A percentile compares a stretch with the other conserved stretches of the same genome.
phyloP scores from a whole-genome alignment of 1,140 invertebrate genomes.

The Drosophila micromelanica region DNA sequence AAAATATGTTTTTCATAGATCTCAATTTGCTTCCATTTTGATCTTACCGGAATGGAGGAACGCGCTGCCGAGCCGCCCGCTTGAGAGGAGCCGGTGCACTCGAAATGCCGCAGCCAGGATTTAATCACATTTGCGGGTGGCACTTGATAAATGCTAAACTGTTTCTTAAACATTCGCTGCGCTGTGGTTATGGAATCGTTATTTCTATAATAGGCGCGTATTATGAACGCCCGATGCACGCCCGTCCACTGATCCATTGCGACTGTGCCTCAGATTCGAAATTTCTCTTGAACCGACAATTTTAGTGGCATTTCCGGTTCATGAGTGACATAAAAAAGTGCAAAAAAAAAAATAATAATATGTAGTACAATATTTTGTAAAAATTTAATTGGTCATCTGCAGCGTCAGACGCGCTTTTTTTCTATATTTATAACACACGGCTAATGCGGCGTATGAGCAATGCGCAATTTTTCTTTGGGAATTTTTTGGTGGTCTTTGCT shows the following conservation, averaged over 20 bases:
- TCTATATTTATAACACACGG: slow-evolving; percentile 19
- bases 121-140: slow-evolving; percentile 73
- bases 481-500: slow-evolving; percentile 28
- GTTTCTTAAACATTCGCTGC: slow-evolving; percentile 74
- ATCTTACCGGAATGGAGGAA: slow-evolving; percentile 63
- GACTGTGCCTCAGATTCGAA: slow-evolving; percentile 38
- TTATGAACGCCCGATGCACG: slow-evolving; percentile 78
- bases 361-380: slow-evolving; percentile 15
- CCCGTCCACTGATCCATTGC: slow-evolving; percentile 80
- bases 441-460: slow-evolving; percentile 73
- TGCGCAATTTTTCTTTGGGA: slow-evolving; percentile 7
- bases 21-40: not conserved
- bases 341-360: slow-evolving; percentile 18
- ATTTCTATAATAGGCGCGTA: slow-evolving; percentile 78
- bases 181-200: slow-evolving; percentile 78
- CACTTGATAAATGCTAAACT: slow-evolving; percentile 79
- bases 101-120: slow-evolving; percentile 78
- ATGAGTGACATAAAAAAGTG: slow-evolving; percentile 69
- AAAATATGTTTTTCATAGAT: not conserved
- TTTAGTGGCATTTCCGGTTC: slow-evolving; percentile 55
- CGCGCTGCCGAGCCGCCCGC: slow-evolving; percentile 44
- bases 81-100: slow-evolving; percentile 74
- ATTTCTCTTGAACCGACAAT: slow-evolving; percentile 16
- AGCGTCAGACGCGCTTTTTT: slow-evolving; percentile 20
- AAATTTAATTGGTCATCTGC: slow-evolving; percentile 66